A percentile compares a stretch with the other conserved stretches of the same genome.
phyloP scores from a whole-genome alignment of 2,797 vertebrate genomes.

The Ptychadena robeensis region DNA sequence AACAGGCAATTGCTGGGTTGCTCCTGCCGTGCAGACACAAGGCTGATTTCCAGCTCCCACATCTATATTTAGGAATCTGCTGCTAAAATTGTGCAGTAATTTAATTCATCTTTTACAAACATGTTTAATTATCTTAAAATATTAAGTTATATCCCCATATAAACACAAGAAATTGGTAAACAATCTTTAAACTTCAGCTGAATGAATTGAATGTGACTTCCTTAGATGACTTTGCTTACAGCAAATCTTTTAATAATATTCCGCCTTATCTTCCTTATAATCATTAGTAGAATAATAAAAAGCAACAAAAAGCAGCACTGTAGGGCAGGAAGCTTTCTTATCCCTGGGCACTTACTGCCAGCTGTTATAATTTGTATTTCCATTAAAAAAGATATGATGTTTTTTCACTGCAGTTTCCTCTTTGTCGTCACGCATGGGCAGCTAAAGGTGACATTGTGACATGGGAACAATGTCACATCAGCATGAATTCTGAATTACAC shows the following conservation, averaged over 20 bases:
- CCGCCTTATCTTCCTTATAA: constrained; percentile 58
- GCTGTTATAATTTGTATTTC: constrained; percentile 62
- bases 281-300: constrained; percentile 58
- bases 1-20: background rate
- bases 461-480: constrained; percentile 62
- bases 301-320: constrained; percentile 59
- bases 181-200: constrained; percentile 28
- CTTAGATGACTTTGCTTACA: constrained; percentile 44
- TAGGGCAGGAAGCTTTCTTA: constrained; percentile 59
- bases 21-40: background rate
- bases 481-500: constrained; percentile 60
- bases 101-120: background rate
- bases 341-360: constrained; percentile 60
- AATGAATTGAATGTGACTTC: constrained; percentile 39
- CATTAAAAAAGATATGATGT: constrained; percentile 59
- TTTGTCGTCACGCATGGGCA: constrained; percentile 59
- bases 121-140: constrained; percentile 1
- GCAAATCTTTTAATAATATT: constrained; percentile 56
- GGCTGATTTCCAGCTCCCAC: background rate
- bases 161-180: constrained; percentile 46
- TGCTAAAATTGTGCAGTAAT: background rate
- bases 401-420: constrained; percentile 54
- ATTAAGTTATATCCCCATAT: constrained; percentile 19
- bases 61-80: background rate
- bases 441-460: constrained; percentile 61